Evolutionary conservation across 2,888 invertebrate genomes (phyloP), one percentile per base, ranked within the genome.

Genomic region (Blastobasis lacticolella): DNA sequence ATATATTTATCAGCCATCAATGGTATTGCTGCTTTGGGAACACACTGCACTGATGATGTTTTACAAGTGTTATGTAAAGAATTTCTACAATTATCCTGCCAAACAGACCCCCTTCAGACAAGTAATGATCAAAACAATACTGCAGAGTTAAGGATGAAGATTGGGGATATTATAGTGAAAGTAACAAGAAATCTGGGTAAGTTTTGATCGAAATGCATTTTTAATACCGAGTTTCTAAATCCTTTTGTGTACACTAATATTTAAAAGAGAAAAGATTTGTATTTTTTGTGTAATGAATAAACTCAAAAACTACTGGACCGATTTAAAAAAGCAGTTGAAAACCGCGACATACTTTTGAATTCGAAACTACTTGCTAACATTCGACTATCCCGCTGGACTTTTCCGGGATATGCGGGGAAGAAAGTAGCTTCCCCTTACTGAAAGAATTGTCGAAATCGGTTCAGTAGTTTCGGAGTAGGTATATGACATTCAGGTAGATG

Each of bases 101-200:
- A 71, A 8, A 52, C 61, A 10, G 54, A 66, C 43, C 63, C 67
- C 56, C 51, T 70, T 46, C 61, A 68, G 53, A 69, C 73, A 50
- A 78, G 71, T 55, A 71, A 78, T 6, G 66, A 64, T 45, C 79
- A 81, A 42, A 87, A 88, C 49, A 84, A 89, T 62, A 69, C 76
- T 37, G 70, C 89, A 9, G 92, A 93, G 73, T 76, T 91, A 41
- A 88, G 93, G 62, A 90, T 94, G 82, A 96, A 96, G 87, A 81
- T 95, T 54, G 96, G 95, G 6, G 96, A 96, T 83, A 90, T 93
- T 55, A 83, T 96, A 49, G 91, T 95, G 0, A 93, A 93, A 81
- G 90, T 93, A 37, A 92, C 92, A 0, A 92, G 90, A 75, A 80
- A 77, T 61, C 85, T 96, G 63, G 95, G 95, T 94, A 80, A 80